phyloP scores from a whole-genome alignment of 2,113 vertebrate genomes.

The Xenopus borealis region DNA sequence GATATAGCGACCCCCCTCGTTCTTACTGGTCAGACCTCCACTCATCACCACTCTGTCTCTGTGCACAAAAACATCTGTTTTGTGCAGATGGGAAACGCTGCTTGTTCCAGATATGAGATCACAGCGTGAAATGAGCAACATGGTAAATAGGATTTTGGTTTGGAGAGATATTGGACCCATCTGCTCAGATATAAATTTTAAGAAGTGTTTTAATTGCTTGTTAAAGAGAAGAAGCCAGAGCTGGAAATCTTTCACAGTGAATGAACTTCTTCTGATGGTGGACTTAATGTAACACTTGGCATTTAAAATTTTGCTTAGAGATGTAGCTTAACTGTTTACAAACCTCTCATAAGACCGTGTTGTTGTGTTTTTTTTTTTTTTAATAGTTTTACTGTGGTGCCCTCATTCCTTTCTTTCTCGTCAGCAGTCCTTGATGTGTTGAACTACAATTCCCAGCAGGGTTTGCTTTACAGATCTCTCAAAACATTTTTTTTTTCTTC shows the following conservation, averaged over 20 bases:
- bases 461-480: too few relatives aligned
- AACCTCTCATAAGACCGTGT: too few relatives aligned
- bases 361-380: too few relatives aligned
- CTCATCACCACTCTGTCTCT: conserved; percentile 50
- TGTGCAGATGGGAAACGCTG: conserved; percentile 70
- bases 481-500: too few relatives aligned
- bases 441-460: too few relatives aligned
- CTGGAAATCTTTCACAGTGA: conserved; percentile 21
- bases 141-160: conserved; percentile 74
- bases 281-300: neutral
- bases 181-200: conserved; percentile 65
- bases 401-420: too few relatives aligned
- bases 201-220: conserved; percentile 50
- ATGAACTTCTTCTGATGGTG: conserved; percentile 14
- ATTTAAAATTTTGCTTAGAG: neutral
- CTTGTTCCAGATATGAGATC: conserved; percentile 79
- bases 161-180: conserved; percentile 68
- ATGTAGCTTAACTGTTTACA: neutral
- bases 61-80: conserved; percentile 74
- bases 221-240: conserved; percentile 46
- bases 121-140: conserved; percentile 71
- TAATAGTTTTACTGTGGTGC: too few relatives aligned
- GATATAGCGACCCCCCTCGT: conserved; percentile 67
- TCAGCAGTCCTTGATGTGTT: too few relatives aligned
- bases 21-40: conserved; percentile 42